A percentile compares a stretch with the other conserved stretches of the same genome.
Evolutionary conservation across 2,113 vertebrate genomes (phyloP).

Genomic region (Amazona guildingii): DNA sequence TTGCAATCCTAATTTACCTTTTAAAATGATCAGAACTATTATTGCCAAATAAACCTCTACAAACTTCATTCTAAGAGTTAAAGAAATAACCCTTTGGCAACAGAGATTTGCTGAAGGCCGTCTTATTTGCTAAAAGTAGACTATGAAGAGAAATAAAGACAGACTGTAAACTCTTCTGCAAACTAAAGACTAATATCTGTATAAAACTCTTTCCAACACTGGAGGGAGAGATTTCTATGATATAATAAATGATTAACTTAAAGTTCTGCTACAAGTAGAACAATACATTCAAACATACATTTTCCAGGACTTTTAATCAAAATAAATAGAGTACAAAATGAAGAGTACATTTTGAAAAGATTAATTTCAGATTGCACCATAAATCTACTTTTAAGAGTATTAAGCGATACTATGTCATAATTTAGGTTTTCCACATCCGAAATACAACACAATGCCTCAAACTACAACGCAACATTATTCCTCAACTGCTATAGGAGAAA

Average conservation of each 20-base stretch:
- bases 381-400: conserved; percentile 68
- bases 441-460: conserved; percentile 62
- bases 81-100: conserved; percentile 62
- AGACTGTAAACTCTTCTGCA: conserved; percentile 69
- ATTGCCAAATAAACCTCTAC: conserved; percentile 16
- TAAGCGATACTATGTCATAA: conserved; percentile 50
- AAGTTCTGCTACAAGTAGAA: conserved; percentile 76
- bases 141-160: conserved; percentile 26
- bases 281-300: conserved; percentile 77
- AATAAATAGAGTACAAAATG: conserved; percentile 79
- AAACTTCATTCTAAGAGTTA: not conserved
- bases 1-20: conserved; percentile 1
- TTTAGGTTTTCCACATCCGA: conserved; percentile 53
- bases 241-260: conserved; percentile 70
- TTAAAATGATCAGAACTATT: not conserved
- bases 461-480: conserved; percentile 22
- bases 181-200: conserved; percentile 65
- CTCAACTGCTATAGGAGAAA: conserved; percentile 55
- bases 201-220: conserved; percentile 67
- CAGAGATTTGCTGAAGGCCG: conserved; percentile 14
- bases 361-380: conserved; percentile 76
- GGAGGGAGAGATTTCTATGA: conserved; percentile 64
- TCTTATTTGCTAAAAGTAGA: conserved; percentile 40
- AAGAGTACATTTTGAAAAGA: conserved; percentile 64
- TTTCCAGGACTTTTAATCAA: conserved; percentile 72